Evolutionary conservation across 2,113 vertebrate species (phyloP).

Genomic region (Poicephalus gulielmi): DNA sequence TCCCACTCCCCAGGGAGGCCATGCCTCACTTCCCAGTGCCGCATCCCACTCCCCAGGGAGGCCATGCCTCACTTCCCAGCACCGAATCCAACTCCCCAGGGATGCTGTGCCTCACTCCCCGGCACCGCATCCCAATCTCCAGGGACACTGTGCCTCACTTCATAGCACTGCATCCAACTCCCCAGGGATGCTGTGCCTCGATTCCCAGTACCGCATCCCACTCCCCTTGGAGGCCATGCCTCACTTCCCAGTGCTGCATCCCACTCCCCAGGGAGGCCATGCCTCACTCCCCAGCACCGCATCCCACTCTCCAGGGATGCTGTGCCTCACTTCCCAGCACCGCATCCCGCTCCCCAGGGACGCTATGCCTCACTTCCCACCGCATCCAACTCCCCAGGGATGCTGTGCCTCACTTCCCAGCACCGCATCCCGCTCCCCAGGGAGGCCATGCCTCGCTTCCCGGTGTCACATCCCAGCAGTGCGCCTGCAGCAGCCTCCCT

Average conservation of each 20-base stretch:
- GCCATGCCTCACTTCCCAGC: accelerated
- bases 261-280: background rate
- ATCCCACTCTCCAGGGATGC: background rate
- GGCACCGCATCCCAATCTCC: background rate
- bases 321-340: background rate
- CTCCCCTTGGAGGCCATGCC: accelerated
- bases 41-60: background rate
- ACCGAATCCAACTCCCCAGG: background rate
- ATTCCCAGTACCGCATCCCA: background rate
- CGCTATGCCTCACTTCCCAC: no score
- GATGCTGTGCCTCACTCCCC: background rate
- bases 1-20: background rate
- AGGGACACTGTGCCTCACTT: background rate
- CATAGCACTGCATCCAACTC: background rate
- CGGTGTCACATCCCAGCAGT: background rate
- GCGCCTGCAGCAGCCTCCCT: background rate
- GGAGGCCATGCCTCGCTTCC: background rate
- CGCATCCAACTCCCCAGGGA: background rate
- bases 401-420: accelerated
- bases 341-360: background rate
- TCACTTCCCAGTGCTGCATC: background rate
- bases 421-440: background rate
- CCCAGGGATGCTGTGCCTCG: no score
- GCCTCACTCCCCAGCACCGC: no score
- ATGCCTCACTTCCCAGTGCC: background rate